Percentiles rank a stretch among this genome's conserved stretches.
These are phyloP conservation scores for Istiophorus platypterus DNA, from an alignment of 2,113 vertebrate species.

Conservation along the genomic window DNA sequence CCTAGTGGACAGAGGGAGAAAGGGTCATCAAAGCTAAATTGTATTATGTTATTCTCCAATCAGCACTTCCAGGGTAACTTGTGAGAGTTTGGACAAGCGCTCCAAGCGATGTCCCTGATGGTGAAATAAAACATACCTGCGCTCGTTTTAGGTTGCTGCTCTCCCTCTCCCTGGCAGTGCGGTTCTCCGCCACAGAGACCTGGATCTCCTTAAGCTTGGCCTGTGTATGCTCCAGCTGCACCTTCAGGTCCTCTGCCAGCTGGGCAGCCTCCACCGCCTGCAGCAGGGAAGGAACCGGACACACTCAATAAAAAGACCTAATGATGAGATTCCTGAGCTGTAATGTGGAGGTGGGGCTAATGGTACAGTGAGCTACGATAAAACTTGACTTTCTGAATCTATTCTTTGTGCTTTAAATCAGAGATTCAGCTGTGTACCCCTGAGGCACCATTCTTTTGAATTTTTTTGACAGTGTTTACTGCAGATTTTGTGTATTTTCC, in stretches of 20 bases:
- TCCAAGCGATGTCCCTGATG: background rate
- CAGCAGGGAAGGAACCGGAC: slow-evolving; percentile 64
- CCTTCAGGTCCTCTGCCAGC: slow-evolving; percentile 93
- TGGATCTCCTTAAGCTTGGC: slow-evolving; percentile 93
- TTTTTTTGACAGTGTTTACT: slow-evolving; percentile 16
- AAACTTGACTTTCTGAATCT: background rate
- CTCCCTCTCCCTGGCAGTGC: slow-evolving; percentile 91
- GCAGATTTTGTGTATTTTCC: slow-evolving; percentile 19
- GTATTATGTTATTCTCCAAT: background rate
- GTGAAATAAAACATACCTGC: slow-evolving; percentile 82
- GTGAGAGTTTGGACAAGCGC: background rate
- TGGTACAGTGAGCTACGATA: background rate
- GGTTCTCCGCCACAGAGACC: slow-evolving; percentile 91
- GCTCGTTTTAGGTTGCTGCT: slow-evolving; percentile 93
- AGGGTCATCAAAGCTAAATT: slow-evolving; percentile 2
- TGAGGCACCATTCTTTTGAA: background rate
- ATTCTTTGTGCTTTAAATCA: background rate
- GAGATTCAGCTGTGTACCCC: background rate
- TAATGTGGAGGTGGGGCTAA: slow-evolving; percentile 33
- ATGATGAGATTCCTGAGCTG: slow-evolving; percentile 47
- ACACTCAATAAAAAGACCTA: slow-evolving; percentile 50
- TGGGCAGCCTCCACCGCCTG: slow-evolving; percentile 96
- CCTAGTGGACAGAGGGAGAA: slow-evolving; percentile 76
- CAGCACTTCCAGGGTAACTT: background rate
- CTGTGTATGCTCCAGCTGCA: slow-evolving; percentile 93